Conservation (phyloP, 2,113 vertebrate species). For the Cyphomyrus plagiostoma region DNA sequence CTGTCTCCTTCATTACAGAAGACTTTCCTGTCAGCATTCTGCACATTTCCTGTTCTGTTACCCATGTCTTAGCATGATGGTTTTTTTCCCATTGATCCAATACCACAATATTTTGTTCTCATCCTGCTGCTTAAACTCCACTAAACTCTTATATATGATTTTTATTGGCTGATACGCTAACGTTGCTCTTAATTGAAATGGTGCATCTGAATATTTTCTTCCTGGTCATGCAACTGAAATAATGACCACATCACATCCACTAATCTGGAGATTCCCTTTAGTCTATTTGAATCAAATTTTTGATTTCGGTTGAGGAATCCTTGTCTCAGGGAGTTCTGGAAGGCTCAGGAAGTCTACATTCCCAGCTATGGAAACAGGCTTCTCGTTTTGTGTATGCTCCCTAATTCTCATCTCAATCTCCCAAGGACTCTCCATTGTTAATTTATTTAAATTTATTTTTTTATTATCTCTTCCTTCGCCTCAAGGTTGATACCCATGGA, state of each 20-base stretch:
- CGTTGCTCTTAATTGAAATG: not conserved
- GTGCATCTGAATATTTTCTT: not conserved
- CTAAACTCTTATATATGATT: not conserved
- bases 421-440: not conserved
- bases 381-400: not conserved
- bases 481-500: conserved; percentile 86
- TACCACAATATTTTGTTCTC: not conserved
- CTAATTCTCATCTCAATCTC: not conserved
- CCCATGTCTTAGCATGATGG: not conserved
- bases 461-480: conserved; percentile 6
- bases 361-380: not conserved
- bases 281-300: not conserved
- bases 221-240: not conserved
- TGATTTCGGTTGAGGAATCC: not conserved
- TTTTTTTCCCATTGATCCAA: not conserved
- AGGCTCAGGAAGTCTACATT: not conserved
- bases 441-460: not conserved
- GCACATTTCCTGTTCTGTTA: not conserved
- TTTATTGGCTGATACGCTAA: not conserved
- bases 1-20: not conserved
- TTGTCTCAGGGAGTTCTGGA: not conserved
- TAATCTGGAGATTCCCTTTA: not conserved
- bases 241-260: not conserved
- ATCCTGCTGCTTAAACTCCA: not conserved
- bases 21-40: not conserved